Base-by-base conservation (phyloP, 2,797 vertebrate species). In the Anguilla marmorata region DNA sequence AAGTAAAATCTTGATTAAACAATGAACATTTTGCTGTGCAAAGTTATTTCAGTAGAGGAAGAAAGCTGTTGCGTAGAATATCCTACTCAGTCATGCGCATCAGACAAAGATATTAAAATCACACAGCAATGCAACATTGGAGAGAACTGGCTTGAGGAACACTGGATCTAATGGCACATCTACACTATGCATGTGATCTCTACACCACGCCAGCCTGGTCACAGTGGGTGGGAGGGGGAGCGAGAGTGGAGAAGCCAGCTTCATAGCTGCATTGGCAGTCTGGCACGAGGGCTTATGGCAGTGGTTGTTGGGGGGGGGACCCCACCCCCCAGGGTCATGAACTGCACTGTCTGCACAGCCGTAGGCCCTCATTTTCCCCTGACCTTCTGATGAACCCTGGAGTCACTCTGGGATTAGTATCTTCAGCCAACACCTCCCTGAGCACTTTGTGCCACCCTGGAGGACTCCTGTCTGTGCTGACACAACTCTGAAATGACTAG, bases 331-430 rank as follows among this genome's bases (percentile, higher is more conserved):
- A 6, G 45, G 41, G 19, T 82, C 45, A 45, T 48, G 27, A 50
- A 45, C 79, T 24, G 45, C 9, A 21, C 79, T 50, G 7, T 50
- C 45, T 48, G 5, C 24, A 21, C 1, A 21, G 41, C 58, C 24
- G n/a, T 54, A 3, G 85, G 56, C 85, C 50, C 3, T 60, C 11
- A 8, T 74, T 33, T 86, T 74, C n/a, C 41, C 50, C 16, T 86
- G 85, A 74, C 85, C 85, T 52, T 69, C 27, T 86, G 85, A 27
- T 86, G 85, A 86, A 86, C 85, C 41, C 69, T 21, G 12, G 41
- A 86, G 50, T 50, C 37, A 48, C 41, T 72, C 85, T 48, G 33
- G 60, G 56, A 86, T 86, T 63, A 86, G 60, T 37, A 27, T 66
- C 58, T 16, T 56, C 2, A 9, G 56, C 60, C 60, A 33, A 48